A percentile compares a stretch with the other conserved stretches of the same genome.
Evolutionary conservation across 2,797 vertebrate species (phyloP).

Genomic region (Characodon lateralis): DNA sequence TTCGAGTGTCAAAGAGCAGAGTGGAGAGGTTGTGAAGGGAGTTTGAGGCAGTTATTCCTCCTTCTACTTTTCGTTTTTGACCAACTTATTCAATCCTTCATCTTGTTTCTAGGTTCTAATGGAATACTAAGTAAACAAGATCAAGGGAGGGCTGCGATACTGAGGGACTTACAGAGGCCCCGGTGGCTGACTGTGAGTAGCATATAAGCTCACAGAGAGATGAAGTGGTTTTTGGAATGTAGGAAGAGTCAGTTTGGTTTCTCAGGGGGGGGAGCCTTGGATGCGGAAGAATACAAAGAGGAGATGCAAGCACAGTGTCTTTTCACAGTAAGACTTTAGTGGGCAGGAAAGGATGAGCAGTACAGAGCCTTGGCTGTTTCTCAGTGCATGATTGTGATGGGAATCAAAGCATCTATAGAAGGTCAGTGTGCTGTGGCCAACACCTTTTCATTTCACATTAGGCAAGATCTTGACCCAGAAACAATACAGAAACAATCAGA

Average conservation of each 20-base stretch:
- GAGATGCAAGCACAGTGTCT: neutral
- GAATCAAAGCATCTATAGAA: neutral
- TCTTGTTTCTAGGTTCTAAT: conserved; percentile 37
- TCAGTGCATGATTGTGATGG: neutral
- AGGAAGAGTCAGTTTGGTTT: conserved; percentile 25
- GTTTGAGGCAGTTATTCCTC: conserved; percentile 23
- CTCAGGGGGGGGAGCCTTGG: conserved; percentile 25
- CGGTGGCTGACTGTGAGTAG: conserved; percentile 43
- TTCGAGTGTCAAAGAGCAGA: conserved; percentile 54
- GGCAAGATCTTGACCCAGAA: neutral
- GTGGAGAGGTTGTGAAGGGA: conserved; percentile 42
- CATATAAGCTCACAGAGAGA: conserved; percentile 55
- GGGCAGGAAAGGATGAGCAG: neutral
- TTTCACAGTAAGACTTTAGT: conserved; percentile 1
- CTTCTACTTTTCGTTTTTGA: neutral
- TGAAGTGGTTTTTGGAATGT: conserved; percentile 39
- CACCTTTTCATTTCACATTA: neutral
- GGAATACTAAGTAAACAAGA: conserved; percentile 73
- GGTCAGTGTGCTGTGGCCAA: neutral
- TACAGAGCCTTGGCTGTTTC: neutral
- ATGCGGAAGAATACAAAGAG: conserved; percentile 8
- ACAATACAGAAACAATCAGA: no score
- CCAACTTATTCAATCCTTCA: conserved; percentile 11
- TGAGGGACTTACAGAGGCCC: conserved; percentile 43
- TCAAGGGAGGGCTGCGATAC: conserved; percentile 56